Evolutionary conservation across 2,113 vertebrate genomes (phyloP), one percentile per base, ranked within the genome.

Genomic region (Perca fluviatilis): DNA sequence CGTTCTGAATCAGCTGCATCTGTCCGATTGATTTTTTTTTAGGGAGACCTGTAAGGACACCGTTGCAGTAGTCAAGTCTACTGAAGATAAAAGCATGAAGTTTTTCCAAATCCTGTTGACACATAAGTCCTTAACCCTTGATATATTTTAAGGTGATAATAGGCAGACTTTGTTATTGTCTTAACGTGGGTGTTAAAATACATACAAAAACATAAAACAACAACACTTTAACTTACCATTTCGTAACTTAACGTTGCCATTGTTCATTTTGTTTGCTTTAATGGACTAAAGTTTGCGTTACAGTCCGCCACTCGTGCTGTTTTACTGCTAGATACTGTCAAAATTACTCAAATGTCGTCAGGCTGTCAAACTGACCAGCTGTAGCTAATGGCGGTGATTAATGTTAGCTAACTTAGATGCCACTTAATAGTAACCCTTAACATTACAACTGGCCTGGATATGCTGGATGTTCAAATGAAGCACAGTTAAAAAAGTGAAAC

Each of bases 301-400:
- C 21, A 19, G 7, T 27, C 3, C 7, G 15, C 36, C 30, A 10
- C 61, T 33, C 18, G 13, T 16, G 2, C 15, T 33, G 15, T 54
- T 13, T 61, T 12, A 50, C 6, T 21, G 2, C 2, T 7, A 50
- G 3, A 19, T 46, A 1, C 36, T 46, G 67, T 81, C 47, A 58
- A 21, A 49, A 58, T n/a, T 3, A 40, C 9, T 30, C 1, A 1
- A 40, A 2, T 11, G 53, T 65, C 19, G 1, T n/a, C 6, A 2
- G 8, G 14, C 63, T 77, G 70, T 86, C 69, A 85, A 40, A 80
- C 36, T 6, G 0, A 64, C 70, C 60, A 86, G 67, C 86, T 87
- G 82, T 64, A 54, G 3, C 67, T n/a, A 0, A 36, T 0, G 27
- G 2, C 11, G 12, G 4, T n/a, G 10, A 56, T 46, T 50, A 27